Evolutionary conservation across 1,140 invertebrate genomes (phyloP), one percentile per base, ranked within the genome.

Genomic region (Meteorus sp.): DNA sequence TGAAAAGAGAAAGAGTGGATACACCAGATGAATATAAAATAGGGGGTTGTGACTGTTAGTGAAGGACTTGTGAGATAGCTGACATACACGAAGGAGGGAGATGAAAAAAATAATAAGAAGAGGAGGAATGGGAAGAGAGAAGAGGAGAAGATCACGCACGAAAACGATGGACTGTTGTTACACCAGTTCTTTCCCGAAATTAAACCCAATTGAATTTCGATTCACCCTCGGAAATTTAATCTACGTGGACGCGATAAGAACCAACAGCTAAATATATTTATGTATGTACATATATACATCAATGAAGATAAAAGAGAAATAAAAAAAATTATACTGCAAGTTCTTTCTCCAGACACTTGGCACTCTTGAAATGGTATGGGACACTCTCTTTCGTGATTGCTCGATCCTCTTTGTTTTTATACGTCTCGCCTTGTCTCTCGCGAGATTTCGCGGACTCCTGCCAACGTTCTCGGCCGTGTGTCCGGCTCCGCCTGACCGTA

Each of bases 401-500:
- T 33, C 29, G 39, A 33, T 48, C 23, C 9, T 50, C 13, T 52
- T 57, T 52, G 37, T 53, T 17, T 31, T 54, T 41, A 25, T 56
- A 22, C 15, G 53, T 47, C 43, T 48, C 6, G 60, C 39, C 51
- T 35, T 58, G 17, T 45, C 53, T 56, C 48, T 60, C 29, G 54
- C 44, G 47, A 35, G 43, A 47, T 57, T 58, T 62, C 56, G 52
- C 60, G 55, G 55, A 45, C 51, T 64, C 53, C 25, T 11, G 33
- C 33, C 22, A 59, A 41, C 59, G 33, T 52, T 63, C 56, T 58
- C 35, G 41, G 44, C 43, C 15, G 66, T 61, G 67, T 66, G 66
- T 72, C 68, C 67, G 69, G 69, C 67, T 65, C 59, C 45, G 63
- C 61, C 67, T 65, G 62, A 60, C 69, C 71, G 67, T 74, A 74